phyloP scores from a whole-genome alignment of 2,888 invertebrate genomes.

The Masnerella sp. region DNA sequence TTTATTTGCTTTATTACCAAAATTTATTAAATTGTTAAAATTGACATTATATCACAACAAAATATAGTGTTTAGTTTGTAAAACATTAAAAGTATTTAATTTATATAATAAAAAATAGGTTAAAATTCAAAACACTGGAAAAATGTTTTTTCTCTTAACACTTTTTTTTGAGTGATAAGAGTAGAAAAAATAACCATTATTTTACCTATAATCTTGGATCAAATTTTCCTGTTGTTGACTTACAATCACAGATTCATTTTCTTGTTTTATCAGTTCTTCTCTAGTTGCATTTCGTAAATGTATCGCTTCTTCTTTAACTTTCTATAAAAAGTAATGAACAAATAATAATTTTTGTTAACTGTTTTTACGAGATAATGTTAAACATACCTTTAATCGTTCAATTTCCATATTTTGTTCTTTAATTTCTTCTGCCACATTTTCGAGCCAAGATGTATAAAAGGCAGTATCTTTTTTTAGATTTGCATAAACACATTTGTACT shows the following conservation, averaged over 20 bases:
- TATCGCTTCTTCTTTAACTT: conserved; percentile 86
- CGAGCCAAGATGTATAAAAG: conserved; percentile 79
- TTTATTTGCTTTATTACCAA: background rate
- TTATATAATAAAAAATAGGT: background rate
- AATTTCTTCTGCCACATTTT: conserved; percentile 84
- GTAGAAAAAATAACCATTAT: no score
- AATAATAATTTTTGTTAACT: no score
- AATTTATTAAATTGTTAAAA: no score
- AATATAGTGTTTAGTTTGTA: no score
- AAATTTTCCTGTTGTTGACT: conserved; percentile 82
- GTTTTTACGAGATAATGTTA: no score
- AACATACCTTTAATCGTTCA: conserved; percentile 82
- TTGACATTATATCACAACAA: no score
- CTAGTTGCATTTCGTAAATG: conserved; percentile 85
- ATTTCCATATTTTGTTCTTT: conserved; percentile 86
- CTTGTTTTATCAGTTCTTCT: conserved; percentile 84
- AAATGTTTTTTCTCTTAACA: no score
- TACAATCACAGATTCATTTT: conserved; percentile 83
- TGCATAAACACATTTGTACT: conserved; percentile 85
- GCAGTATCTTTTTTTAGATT: conserved; percentile 72
- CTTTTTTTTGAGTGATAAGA: no score
- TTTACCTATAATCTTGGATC: conserved; percentile 76
- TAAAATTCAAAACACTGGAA: no score
- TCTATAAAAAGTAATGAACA: conserved; percentile 76
- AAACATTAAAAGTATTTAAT: no score